A percentile compares a stretch with the other conserved stretches of the same genome.
These are phyloP conservation scores for Drosophila pruinosa DNA, from an alignment of 1,140 invertebrate species.

Conservation along the genomic window DNA sequence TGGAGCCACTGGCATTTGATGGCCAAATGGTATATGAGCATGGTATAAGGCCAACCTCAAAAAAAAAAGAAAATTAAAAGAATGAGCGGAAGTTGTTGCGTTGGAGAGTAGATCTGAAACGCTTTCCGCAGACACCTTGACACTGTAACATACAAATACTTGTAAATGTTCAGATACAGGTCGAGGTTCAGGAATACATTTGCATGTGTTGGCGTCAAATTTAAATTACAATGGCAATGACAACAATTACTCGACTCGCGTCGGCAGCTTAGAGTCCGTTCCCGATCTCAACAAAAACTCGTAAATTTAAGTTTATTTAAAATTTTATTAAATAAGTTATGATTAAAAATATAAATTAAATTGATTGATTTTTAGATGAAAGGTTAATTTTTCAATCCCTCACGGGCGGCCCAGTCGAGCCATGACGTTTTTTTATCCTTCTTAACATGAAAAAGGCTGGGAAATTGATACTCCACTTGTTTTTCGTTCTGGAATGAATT, in stretches of 20 bases:
- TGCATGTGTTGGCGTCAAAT: constrained; percentile 28
- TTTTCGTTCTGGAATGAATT: constrained; percentile 87
- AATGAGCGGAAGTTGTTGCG: constrained; percentile 35
- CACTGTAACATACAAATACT: constrained; percentile 67
- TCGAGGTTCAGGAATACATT: neutral
- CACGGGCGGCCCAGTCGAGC: too few relatives aligned
- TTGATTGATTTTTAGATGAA: too few relatives aligned
- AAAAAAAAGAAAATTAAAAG: neutral
- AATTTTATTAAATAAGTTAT: too few relatives aligned
- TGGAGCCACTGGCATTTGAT: constrained; percentile 26
- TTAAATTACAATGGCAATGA: constrained; percentile 43
- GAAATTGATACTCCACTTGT: constrained; percentile 96
- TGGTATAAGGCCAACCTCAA: constrained; percentile 13
- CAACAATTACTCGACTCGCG: constrained; percentile 4
- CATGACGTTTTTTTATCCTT: too few relatives aligned
- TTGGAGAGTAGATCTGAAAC: constrained; percentile 43
- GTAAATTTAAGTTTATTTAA: too few relatives aligned
- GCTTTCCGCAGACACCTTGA: constrained; percentile 58
- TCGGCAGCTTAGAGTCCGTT: neutral
- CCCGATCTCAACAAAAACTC: too few relatives aligned
- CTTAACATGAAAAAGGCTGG: constrained; percentile 98
- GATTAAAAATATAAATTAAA: too few relatives aligned
- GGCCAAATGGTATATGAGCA: constrained; percentile 20
- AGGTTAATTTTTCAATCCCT: too few relatives aligned
- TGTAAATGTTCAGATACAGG: constrained; percentile 3